Conservation (phyloP, 2,888 invertebrate species). For the Nemapogon koenigi region DNA sequence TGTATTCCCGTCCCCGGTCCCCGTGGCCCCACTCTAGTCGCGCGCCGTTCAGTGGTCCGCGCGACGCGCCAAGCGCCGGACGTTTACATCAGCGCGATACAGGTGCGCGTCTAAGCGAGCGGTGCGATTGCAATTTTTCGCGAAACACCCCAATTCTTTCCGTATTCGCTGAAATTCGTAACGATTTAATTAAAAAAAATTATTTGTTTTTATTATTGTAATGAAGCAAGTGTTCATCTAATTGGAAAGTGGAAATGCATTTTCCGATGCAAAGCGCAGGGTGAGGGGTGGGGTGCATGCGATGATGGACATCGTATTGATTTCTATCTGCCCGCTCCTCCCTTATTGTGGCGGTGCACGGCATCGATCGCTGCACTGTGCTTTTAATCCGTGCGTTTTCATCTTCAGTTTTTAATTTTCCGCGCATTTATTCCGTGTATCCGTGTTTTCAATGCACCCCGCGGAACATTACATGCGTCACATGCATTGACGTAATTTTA, state of each 20-base stretch:
- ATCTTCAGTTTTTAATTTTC: no score
- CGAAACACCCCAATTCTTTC: no score
- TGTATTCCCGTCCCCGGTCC: slow-evolving; percentile 44
- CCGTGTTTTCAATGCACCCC: no score
- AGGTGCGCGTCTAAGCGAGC: slow-evolving; percentile 24
- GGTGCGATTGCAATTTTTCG: slow-evolving; percentile 18
- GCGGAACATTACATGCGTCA: no score
- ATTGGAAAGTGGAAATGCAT: slow-evolving; percentile 41
- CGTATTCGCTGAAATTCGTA: slow-evolving; percentile 7
- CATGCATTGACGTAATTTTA: no score
- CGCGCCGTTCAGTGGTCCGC: slow-evolving; percentile 56
- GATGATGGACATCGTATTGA: slow-evolving; percentile 68
- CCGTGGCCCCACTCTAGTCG: slow-evolving; percentile 39
- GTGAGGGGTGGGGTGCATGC: slow-evolving; percentile 68
- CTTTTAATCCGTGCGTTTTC: no score
- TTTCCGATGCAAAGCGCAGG: slow-evolving; percentile 57
- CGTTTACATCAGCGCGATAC: slow-evolving; percentile 32
- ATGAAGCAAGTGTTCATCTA: background rate
- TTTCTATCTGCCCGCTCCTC: slow-evolving; percentile 65
- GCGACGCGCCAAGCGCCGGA: slow-evolving; percentile 49
- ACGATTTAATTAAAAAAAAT: background rate
- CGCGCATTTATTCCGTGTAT: no score
- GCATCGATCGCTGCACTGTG: slow-evolving; percentile 14
- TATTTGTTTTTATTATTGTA: slow-evolving; percentile 18
- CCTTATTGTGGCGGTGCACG: slow-evolving; percentile 58